Conservation (phyloP, 2,113 vertebrate species). For the Rhegmatorhina hoffmannsi region DNA sequence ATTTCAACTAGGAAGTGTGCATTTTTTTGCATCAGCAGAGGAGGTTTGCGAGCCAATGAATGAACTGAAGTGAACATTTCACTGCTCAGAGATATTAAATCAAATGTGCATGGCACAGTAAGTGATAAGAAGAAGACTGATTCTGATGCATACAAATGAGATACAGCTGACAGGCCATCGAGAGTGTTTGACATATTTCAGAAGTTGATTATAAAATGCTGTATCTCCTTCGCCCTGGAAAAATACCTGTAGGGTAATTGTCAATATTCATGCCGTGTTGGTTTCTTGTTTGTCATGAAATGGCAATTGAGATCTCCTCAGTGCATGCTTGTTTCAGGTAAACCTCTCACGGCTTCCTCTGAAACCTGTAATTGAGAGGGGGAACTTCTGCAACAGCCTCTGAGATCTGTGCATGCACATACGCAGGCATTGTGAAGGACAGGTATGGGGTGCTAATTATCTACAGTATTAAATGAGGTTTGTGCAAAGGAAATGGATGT, state of each 20-base stretch:
- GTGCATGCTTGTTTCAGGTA: background rate
- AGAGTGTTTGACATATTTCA: background rate
- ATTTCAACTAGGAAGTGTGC: background rate
- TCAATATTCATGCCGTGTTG: background rate
- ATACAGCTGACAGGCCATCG: background rate
- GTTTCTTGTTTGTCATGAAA: background rate
- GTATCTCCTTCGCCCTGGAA: background rate
- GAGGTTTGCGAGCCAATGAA: background rate
- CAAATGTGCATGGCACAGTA: rapidly evolving
- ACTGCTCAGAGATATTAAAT: background rate
- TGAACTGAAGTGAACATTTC: background rate
- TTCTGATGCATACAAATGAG: background rate
- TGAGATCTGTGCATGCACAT: background rate
- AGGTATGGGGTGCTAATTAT: background rate
- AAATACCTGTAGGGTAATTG: background rate
- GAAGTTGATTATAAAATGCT: background rate
- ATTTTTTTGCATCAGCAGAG: background rate
- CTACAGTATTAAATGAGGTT: background rate
- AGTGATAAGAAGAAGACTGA: background rate
- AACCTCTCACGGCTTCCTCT: background rate
- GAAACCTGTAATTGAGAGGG: background rate
- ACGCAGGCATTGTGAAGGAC: background rate
- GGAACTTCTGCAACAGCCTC: background rate
- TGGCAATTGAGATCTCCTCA: background rate
- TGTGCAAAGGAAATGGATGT: background rate